Evolutionary conservation across 2,113 vertebrate species (phyloP).

Genomic region (Oreocharis arfaki): DNA sequence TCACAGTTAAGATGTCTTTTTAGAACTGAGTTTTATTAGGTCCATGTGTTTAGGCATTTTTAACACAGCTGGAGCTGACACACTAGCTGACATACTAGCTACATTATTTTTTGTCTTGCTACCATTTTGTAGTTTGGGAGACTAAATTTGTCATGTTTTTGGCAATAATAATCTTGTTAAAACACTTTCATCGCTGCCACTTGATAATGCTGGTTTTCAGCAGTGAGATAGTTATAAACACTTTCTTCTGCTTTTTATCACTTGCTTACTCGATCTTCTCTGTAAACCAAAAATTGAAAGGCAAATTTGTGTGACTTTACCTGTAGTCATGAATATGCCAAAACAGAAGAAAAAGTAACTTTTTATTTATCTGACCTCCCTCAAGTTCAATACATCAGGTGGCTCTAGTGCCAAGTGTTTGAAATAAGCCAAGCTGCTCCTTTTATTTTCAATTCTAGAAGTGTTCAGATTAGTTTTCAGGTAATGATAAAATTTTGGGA

Average conservation of each 20-base stretch:
- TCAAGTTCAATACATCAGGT: not conserved
- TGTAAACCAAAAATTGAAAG: not conserved
- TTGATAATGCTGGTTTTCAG: not conserved
- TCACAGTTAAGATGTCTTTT: not conserved
- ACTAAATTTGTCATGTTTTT: constrained; percentile 14
- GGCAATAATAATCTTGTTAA: constrained; percentile 24
- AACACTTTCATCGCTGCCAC: not conserved
- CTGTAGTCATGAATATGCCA: not conserved
- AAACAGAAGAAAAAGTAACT: not conserved
- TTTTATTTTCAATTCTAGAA: not conserved
- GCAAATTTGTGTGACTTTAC: not conserved
- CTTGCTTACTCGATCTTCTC: not conserved
- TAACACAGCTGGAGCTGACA: not conserved
- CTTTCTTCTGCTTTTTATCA: not conserved
- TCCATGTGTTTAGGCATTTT: not conserved
- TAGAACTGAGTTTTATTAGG: not conserved
- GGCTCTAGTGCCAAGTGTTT: not conserved
- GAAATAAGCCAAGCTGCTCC: not conserved
- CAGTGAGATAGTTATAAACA: not conserved
- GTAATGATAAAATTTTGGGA: not conserved
- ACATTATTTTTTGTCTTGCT: not conserved
- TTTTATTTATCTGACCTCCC: not conserved
- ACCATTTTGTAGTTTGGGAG: not conserved
- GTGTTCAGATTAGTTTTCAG: not conserved
- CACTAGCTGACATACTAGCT: not conserved